These are phyloP conservation scores for Phoxinus dragarum DNA, from an alignment of 2,797 vertebrate species.

Conservation along the genomic window DNA sequence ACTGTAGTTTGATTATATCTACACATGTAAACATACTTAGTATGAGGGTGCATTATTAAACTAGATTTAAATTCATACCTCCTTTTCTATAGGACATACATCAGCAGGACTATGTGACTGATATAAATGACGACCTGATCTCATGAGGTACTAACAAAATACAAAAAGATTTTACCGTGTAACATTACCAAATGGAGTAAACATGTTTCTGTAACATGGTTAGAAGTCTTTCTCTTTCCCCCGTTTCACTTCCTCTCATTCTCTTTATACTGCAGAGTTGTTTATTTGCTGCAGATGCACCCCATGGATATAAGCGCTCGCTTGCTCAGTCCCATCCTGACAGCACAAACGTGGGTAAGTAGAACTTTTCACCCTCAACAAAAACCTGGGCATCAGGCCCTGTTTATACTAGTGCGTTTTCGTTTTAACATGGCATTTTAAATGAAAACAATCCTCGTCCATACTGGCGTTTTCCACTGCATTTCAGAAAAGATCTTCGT, in stretches of 20 bases:
- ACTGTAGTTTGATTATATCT: background rate
- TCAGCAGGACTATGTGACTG: conserved; percentile 77
- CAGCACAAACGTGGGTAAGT: conserved; percentile 87
- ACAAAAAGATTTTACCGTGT: background rate
- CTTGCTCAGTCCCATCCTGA: conserved; percentile 84
- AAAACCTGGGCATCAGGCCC: background rate
- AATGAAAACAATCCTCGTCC: too few species aligned
- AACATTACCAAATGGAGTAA: background rate
- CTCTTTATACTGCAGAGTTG: conserved; percentile 75
- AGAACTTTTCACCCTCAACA: background rate
- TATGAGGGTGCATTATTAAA: background rate
- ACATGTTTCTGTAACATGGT: background rate
- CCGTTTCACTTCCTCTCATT: background rate
- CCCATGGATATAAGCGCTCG: conserved; percentile 80
- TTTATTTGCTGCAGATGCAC: conserved; percentile 88
- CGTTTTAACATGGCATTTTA: too few species aligned
- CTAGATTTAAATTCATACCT: background rate
- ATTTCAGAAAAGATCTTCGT: too few species aligned
- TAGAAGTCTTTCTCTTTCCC: background rate
- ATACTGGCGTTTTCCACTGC: too few species aligned
- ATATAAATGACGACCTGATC: conserved; percentile 84
- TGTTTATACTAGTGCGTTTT: too few species aligned
- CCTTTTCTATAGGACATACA: conserved; percentile 72
- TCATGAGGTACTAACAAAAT: conserved; percentile 82
- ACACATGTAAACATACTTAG: background rate